phyloP scores from a whole-genome alignment of 2,888 invertebrate species.

The Melipona beecheii region DNA sequence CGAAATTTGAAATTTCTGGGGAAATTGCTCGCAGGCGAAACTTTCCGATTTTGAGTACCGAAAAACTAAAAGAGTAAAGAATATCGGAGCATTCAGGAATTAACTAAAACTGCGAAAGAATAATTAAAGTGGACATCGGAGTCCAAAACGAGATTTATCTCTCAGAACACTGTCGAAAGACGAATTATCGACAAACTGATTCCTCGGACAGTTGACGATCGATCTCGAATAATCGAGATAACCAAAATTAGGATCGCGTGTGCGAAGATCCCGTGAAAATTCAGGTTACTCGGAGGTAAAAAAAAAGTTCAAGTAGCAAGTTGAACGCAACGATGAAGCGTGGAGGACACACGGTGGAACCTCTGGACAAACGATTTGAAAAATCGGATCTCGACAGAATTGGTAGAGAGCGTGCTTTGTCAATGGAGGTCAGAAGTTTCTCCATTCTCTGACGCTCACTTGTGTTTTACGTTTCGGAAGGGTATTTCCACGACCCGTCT shows the following conservation, averaged over 20 bases:
- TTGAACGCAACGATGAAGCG: conserved; percentile 12
- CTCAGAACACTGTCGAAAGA: neutral
- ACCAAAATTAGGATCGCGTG: too few species aligned
- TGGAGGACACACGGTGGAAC: neutral
- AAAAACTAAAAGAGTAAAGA: too few species aligned
- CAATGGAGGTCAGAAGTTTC: neutral
- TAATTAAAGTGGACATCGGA: too few species aligned
- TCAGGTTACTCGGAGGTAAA: conserved; percentile 36
- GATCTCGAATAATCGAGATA: too few species aligned
- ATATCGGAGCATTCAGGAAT: too few species aligned
- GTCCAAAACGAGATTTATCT: too few species aligned
- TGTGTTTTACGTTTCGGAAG: conserved; percentile 53
- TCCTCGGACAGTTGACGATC: conserved; percentile 24
- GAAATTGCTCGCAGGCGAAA: too few species aligned
- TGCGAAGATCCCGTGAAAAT: conserved; percentile 10
- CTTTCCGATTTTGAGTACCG: too few species aligned
- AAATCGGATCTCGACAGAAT: conserved; percentile 76
- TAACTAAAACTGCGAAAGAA: too few species aligned
- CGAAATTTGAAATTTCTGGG: too few species aligned
- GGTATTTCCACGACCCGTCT: conserved; percentile 75
- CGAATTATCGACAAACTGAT: neutral
- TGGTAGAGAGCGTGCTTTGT: conserved; percentile 68
- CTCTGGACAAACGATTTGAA: conserved; percentile 62
- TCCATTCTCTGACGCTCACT: neutral
- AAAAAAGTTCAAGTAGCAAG: neutral